phyloP scores from a whole-genome alignment of 2,113 vertebrate species.

The Xiphias gladius region DNA sequence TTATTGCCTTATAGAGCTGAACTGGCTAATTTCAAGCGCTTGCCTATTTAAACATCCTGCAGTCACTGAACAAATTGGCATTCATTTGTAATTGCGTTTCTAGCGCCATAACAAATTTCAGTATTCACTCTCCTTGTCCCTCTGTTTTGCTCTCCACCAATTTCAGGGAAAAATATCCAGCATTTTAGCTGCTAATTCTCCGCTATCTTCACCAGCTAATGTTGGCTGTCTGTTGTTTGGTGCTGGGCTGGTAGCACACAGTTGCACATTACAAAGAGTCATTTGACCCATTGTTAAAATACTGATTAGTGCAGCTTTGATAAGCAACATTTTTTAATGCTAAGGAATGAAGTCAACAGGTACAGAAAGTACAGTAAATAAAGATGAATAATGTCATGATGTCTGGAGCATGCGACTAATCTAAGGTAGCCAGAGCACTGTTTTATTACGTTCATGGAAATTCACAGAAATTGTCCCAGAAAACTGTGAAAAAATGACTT shows the following conservation, averaged over 20 bases:
- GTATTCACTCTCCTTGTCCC: too few relatives aligned
- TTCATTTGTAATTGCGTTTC: too few relatives aligned
- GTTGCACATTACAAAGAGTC: neutral
- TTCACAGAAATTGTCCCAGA: neutral
- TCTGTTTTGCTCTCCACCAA: too few relatives aligned
- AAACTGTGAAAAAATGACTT: neutral
- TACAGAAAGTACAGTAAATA: neutral
- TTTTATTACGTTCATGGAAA: slow-evolving; percentile 7
- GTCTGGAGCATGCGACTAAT: neutral
- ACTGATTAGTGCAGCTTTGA: neutral
- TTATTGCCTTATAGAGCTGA: too few relatives aligned
- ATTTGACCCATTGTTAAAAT: neutral
- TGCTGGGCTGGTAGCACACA: too few relatives aligned
- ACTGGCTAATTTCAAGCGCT: too few relatives aligned
- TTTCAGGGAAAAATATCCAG: too few relatives aligned
- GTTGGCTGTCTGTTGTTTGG: neutral
- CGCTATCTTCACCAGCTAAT: neutral
- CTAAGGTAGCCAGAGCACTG: neutral
- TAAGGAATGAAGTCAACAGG: neutral
- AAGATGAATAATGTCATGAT: neutral
- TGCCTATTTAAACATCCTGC: too few relatives aligned
- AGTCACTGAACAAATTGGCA: too few relatives aligned
- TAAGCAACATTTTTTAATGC: neutral
- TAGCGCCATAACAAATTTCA: too few relatives aligned
- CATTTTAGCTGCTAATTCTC: too few relatives aligned